Evolutionary conservation across 2,797 vertebrate genomes (phyloP).

Genomic region (Allobates femoralis): DNA sequence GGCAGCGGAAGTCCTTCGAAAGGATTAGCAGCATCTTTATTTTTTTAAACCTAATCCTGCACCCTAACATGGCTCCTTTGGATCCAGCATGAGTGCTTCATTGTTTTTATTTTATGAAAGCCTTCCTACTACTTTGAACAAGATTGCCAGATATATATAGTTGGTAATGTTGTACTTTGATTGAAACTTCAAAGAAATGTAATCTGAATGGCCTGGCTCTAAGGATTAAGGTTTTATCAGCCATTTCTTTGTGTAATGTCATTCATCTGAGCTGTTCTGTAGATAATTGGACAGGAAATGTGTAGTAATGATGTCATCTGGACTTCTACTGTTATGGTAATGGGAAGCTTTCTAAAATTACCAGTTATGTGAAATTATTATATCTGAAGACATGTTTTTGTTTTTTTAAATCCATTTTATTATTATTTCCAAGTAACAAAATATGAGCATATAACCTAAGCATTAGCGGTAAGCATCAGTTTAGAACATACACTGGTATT

Average conservation of each 20-base stretch:
- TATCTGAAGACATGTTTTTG: background rate
- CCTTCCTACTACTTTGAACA: conserved; percentile 68
- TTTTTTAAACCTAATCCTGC: conserved; percentile 34
- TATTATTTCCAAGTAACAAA: too few relatives aligned
- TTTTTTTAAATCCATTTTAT: too few relatives aligned
- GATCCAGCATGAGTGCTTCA: conserved; percentile 52
- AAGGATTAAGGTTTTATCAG: conserved; percentile 65
- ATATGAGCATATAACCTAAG: too few relatives aligned
- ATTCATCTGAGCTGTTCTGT: conserved; percentile 62
- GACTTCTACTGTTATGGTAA: conserved; percentile 14
- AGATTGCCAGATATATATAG: conserved; percentile 61
- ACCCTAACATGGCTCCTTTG: conserved; percentile 1
- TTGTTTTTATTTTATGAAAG: conserved; percentile 63
- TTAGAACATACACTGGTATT: too few relatives aligned
- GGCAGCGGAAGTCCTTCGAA: conserved; percentile 33
- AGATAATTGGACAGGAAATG: conserved; percentile 64
- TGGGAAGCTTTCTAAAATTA: background rate
- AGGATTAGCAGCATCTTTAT: conserved; percentile 42
- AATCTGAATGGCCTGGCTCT: conserved; percentile 57
- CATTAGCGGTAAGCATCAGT: too few relatives aligned
- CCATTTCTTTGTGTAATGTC: conserved; percentile 55
- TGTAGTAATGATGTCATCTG: conserved; percentile 62
- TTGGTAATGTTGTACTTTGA: conserved; percentile 65
- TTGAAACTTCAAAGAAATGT: conserved; percentile 68
- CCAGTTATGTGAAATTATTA: background rate